Evolutionary conservation across 2,113 vertebrate genomes (phyloP), one percentile per base, ranked within the genome.

Genomic region (crab-eating macaque (Macaca fascicularis)): DNA sequence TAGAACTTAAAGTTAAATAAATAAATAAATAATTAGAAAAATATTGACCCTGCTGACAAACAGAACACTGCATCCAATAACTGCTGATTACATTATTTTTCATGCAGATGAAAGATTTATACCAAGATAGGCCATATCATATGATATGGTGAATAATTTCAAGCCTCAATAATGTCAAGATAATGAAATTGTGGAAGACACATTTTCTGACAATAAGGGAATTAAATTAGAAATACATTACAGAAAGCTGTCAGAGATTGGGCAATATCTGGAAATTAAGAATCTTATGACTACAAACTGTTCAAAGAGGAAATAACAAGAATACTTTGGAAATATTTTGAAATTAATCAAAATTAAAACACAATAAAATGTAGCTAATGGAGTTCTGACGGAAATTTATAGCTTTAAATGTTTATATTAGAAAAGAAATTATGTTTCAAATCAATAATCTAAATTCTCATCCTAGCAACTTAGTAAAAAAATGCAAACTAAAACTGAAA

Each of bases 281-380:
- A 93, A 38, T 83, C 45, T 61, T 67, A 70, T 91, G 17, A 87
- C 76, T 70, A 82, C 52, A 72, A 93, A 82, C 23, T 27, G 4
- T 90, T 93, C 81, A 90, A 35, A 90, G 30, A 59, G 35, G 9
- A 94, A 90, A 72, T 25, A 52, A 76, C 8, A 87, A 78, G 16
- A 6, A 50, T 48, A 96, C 75, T n/a, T 72, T 35, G 8, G 27
- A 86, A 93, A 59, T 45, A 90, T 32, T 93, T 95, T 90, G 22
- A 87, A 69, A 75, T 90, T 48, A 90, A 80, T 52, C 10, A 78
- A 86, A 88, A 90, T 23, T 89, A 93, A 97, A 59, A 59, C 13
- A 67, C 55, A 76, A 59, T 6, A 61, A 69, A 78, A 82, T 74
- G 27, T 78, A 78, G 23, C 43, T 83, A 90, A 84, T 48, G 7